Evolutionary conservation across 2,888 invertebrate genomes (phyloP), one percentile per base, ranked within the genome.

Genomic region (Apotomis capreana): DNA sequence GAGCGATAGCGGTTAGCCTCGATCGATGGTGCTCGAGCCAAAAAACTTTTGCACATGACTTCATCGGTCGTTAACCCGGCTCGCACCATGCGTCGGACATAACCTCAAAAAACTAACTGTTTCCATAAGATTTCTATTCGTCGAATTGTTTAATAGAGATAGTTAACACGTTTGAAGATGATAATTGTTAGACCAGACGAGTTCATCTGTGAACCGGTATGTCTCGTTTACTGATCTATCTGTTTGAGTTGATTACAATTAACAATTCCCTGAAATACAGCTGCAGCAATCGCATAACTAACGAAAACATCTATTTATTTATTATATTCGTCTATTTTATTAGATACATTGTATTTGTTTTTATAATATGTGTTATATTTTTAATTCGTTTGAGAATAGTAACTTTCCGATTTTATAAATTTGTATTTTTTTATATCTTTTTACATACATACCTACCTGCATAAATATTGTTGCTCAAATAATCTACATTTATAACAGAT

Each of bases 11-110:
- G 72, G 72, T 12, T 63, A 68, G 72, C 72, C 72, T 63, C 68
- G 58, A 72, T 72, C 71, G 44, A 73, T 55, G 5, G 63, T 59
- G 69, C 37, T 36, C 69, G 61, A 69, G 74, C 69, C 74, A 73
- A 74, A 74, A 74, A 74, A 73, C 67, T 73, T 74, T 73, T 63
- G 74, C 74, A 69, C 69, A 69, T 72, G 68, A 68, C 72, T 72
- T 69, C 69, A 63, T 13, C 62, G 74, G 74, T 73, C 74, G 68
- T 73, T 70, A 13, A 70, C 74, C 74, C 52, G 54, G 59, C 49
- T 51, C 64, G n/a, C 36, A 15, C 36, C 59, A 70, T 46, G 68
- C 61, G 52, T 49, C 40, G 62, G 37, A 63, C 40, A 40, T 57
- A 57, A 52, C 68, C 67, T 59, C 72, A 55, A 61, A 72, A 62